Base-by-base conservation (phyloP, 2,113 vertebrate genomes). In the Eubucco bourcierii region DNA sequence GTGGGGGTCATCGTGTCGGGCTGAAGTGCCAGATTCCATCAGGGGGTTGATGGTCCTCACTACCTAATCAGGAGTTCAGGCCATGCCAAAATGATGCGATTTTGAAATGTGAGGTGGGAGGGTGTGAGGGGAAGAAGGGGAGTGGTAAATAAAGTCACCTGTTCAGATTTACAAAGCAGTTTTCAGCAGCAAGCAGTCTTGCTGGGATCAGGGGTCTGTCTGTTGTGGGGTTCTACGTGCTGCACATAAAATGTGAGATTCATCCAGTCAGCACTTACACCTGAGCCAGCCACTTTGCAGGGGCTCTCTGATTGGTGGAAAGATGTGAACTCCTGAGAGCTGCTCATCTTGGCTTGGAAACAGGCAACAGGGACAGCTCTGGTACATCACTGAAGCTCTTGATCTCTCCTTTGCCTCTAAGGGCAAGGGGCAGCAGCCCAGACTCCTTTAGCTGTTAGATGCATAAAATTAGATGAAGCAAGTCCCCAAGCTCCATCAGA, bases 1-100 rank as follows among this genome's bases (percentile, higher is more conserved):
- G 17, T 0, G 0, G 18, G 12, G 18, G 12, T 59, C 59, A 9
- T 65, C 0, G 0, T 7, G 0, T 64, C 34, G 23, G 9, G 6
- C 4, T 75, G 53, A 65, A 27, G 15, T 46, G 20, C 50, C 2
- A 1, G 14, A 55, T n/a, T 70, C 0, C 0, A 0, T 4, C 10
- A 28, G 3, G 34, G 15, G 11, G 33, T 2, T 4, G 3, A 7
- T 77, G 60, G 25, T 70, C 12, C 28, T 85, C 2, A 0, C 16
- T 55, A 46, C n/a, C 72, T 50, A 61, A 33, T 5, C 13, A 50
- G 67, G 46, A 82, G 12, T 46, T 70, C 1, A 1, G 29, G 8
- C 24, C 39, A 79, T 31, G 12, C 28, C 27, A 59, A 0, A 9
- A 7, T 21, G 16, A 85, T 21, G 9, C 34, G 59, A 8, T 37